Evolutionary conservation across 2,888 invertebrate genomes (phyloP).

Genomic region (Amblyjoppa proteus): DNA sequence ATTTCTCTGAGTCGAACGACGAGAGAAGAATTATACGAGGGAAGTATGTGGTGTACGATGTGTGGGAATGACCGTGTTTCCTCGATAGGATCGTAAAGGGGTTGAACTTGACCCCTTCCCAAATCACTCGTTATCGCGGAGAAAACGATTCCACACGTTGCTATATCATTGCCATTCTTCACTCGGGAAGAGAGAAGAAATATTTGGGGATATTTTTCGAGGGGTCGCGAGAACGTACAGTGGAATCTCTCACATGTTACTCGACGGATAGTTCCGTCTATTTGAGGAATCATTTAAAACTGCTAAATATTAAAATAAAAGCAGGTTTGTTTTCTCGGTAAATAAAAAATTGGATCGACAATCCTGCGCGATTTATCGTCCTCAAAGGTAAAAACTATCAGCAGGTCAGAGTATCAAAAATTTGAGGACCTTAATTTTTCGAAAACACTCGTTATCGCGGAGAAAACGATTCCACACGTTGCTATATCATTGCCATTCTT

Average conservation of each 20-base stretch:
- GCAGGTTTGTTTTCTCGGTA: no score
- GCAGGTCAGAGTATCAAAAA: no score
- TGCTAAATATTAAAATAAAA: no score
- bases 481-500: slow-evolving; percentile 9
- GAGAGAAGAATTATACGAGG: slow-evolving; percentile 40
- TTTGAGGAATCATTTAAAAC: no score
- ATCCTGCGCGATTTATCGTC: no score
- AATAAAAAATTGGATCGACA: no score
- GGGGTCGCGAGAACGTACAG: neutral
- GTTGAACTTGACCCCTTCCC: slow-evolving; percentile 22
- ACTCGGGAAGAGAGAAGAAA: slow-evolving; percentile 3
- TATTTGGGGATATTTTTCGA: neutral
- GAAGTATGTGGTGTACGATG: neutral
- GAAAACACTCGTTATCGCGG: no score
- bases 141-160: slow-evolving; percentile 19
- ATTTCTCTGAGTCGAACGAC: slow-evolving; percentile 37
- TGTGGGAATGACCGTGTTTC: slow-evolving; percentile 16
- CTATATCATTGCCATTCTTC: slow-evolving; percentile 9
- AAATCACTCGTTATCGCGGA: slow-evolving; percentile 33
- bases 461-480: neutral
- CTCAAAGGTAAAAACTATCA: no score
- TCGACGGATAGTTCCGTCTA: no score
- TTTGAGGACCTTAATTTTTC: no score
- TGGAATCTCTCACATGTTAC: no score
- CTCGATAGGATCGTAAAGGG: slow-evolving; percentile 11